Percentiles rank a stretch among this genome's conserved stretches.
Conservation (phyloP, 2,113 vertebrate species). For the Panthera leo region DNA sequence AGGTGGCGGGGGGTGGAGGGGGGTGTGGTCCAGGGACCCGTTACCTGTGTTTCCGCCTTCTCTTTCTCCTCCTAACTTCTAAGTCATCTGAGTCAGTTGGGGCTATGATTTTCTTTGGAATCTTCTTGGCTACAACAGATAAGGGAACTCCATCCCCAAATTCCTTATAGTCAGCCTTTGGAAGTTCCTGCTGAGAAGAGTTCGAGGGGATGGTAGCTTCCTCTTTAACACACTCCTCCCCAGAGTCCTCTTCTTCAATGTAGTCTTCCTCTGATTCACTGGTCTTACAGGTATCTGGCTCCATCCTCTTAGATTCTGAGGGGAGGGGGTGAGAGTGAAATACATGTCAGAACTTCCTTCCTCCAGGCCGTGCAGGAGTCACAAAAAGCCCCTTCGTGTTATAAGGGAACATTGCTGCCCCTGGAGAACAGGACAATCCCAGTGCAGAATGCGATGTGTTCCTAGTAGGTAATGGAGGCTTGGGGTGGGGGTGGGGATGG, state of each 20-base stretch:
- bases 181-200: neutral
- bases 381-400: neutral
- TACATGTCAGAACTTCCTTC: neutral
- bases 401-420: neutral
- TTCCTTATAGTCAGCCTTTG: conserved; percentile 24
- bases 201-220: neutral
- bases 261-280: conserved; percentile 76
- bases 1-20: too few relatives aligned
- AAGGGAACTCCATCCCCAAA: neutral
- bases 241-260: conserved; percentile 76
- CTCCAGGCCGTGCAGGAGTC: neutral
- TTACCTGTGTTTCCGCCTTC: conserved; percentile 78
- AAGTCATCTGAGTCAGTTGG: neutral
- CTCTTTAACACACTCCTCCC: conserved; percentile 39
- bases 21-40: neutral
- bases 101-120: conserved; percentile 36
- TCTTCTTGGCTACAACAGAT: conserved; percentile 51
- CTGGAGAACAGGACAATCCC: neutral
- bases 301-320: conserved; percentile 71
- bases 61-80: conserved; percentile 74
- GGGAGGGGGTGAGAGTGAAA: neutral
- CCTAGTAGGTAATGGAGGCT: neutral
- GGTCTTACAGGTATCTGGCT: conserved; percentile 50
- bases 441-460: neutral
- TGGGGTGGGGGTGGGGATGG: too few relatives aligned